Evolutionary conservation across 1,140 invertebrate genomes (phyloP), one percentile per base, ranked within the genome.

Genomic region (Bombus confusus): DNA sequence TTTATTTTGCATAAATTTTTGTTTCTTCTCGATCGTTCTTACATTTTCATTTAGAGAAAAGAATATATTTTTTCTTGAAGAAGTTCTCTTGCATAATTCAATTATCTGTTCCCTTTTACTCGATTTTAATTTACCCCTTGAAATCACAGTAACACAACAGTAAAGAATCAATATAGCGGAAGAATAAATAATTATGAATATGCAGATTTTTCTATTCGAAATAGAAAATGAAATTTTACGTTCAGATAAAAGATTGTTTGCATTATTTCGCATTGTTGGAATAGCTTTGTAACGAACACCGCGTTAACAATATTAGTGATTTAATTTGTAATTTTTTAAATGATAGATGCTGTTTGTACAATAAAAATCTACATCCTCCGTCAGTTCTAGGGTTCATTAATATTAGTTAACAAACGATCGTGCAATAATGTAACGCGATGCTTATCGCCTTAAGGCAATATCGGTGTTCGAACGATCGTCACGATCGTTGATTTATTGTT

Each of bases 391-490:
- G 18, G 47, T n/a, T 62, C 10, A n/a, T n/a, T 62, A 28, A 28
- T n/a, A 10, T 59, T 59, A 59, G 10, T 62, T 62, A 5, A 62
- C 12, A 62, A 62, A n/a, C n/a, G 10, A n/a, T 62, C 59, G 28
- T n/a, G 10, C 28, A 62, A 59, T 0, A 6, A 34, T 2, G 15
- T 31, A n/a, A n/a, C 57, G 13, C 34, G 64, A 80, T 80, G n/a
- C 43, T 80, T 80, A 80, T 80, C 77, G 9, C 3, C 15, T 41
- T 64, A 52, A 80, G 28, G 77, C 25, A 37, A 80, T 80, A 68
- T 34, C 57, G 9, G n/a, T 41, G 75, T 41, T 62, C n/a, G 73
- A 59, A 59, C n/a, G 37, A 62, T 75, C 52, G 34, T 28, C 28
- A n/a, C n/a, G 31, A 78, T n/a, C 62, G 22, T 43, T 2, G 62